These are phyloP conservation scores for Zapus hudsonius DNA, from an alignment of 2,113 vertebrate species.

Conservation along the genomic window DNA sequence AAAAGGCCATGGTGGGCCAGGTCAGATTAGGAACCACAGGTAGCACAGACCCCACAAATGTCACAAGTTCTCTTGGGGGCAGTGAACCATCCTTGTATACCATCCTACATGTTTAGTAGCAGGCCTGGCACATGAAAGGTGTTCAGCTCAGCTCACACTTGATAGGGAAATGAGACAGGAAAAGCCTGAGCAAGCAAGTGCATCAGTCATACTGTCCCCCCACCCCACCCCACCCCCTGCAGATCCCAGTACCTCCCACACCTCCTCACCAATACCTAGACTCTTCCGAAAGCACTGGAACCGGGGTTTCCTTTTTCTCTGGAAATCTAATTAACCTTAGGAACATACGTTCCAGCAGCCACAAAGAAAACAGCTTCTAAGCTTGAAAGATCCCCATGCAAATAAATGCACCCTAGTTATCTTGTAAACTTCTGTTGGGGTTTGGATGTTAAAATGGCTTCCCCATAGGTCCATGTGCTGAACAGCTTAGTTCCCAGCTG, in stretches of 20 bases:
- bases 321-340: conserved; percentile 2
- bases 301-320: background rate
- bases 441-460: too few species aligned
- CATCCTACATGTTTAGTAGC: background rate
- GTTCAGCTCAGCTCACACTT: background rate
- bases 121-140: background rate
- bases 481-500: too few species aligned
- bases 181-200: background rate
- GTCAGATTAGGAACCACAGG: background rate
- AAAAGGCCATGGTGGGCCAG: rapidly evolving
- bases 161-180: background rate
- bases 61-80: background rate
- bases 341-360: background rate
- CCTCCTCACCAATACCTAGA: background rate
- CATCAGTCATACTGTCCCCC: rapidly evolving
- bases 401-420: background rate
- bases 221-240: background rate
- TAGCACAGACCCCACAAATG: background rate
- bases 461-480: too few species aligned
- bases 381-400: background rate
- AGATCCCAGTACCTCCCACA: background rate
- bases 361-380: conserved; percentile 19
- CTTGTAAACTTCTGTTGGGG: background rate
- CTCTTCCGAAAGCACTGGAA: background rate
- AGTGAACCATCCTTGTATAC: background rate